Evolutionary conservation across 1,140 invertebrate species (phyloP).

Genomic region (Drosophila chauvacae): DNA sequence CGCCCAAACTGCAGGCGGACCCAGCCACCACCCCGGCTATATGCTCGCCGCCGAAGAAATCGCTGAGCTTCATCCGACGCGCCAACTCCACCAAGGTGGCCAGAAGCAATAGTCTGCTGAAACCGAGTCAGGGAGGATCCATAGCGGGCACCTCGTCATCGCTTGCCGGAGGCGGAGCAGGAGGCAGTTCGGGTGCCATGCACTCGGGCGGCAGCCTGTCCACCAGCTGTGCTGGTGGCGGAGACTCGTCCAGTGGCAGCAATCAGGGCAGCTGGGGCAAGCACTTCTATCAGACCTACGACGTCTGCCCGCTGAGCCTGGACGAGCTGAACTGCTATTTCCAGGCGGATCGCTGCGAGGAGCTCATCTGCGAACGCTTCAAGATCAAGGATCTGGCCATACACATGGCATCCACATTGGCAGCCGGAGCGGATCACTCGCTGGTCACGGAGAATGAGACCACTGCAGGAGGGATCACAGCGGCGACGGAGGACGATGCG

Average conservation of each 20-base stretch:
- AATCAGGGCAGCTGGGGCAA: conserved; percentile 86
- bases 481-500: conserved; percentile 75
- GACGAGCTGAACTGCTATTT: conserved; percentile 79
- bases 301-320: conserved; percentile 73
- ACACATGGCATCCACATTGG: conserved; percentile 35
- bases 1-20: conserved; percentile 62
- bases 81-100: conserved; percentile 90
- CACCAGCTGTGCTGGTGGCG: conserved; percentile 68
- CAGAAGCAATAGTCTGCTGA: conserved; percentile 87
- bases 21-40: conserved; percentile 23
- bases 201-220: conserved; percentile 12
- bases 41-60: conserved; percentile 85
- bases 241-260: conserved; percentile 45
- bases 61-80: conserved; percentile 87
- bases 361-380: conserved; percentile 80
- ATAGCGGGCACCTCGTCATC: neutral
- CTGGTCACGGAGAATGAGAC: conserved; percentile 26
- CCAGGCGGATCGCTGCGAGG: conserved; percentile 77
- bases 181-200: conserved; percentile 63
- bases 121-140: conserved; percentile 80
- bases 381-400: conserved; percentile 73
- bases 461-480: conserved; percentile 23
- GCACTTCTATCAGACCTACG: conserved; percentile 74
- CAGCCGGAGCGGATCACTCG: conserved; percentile 25
- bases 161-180: neutral